Percentiles rank a stretch among this genome's conserved stretches.
Conservation (phyloP, 2,888 invertebrate genomes). For the Calliopum simillimum region DNA sequence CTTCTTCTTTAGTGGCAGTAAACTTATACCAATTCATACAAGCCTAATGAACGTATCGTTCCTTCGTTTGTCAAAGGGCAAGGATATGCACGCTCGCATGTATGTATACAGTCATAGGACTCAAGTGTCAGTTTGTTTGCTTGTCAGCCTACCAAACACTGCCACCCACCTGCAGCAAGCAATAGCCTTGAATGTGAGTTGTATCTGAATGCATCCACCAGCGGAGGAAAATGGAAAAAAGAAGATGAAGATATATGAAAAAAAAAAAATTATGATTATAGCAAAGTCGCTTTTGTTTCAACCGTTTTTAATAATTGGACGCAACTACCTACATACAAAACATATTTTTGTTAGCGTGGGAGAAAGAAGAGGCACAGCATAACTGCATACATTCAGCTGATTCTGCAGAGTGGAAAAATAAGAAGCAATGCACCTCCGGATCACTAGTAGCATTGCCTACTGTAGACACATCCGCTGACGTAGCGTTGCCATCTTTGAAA, state of each 20-base stretch:
- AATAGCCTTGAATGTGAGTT: too few relatives aligned
- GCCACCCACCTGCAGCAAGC: neutral
- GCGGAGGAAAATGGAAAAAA: too few relatives aligned
- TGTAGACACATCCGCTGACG: conserved; percentile 15
- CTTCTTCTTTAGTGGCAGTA: neutral
- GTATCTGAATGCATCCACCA: too few relatives aligned
- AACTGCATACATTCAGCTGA: neutral
- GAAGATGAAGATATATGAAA: too few relatives aligned
- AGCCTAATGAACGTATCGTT: conserved; percentile 3
- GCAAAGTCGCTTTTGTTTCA: conserved; percentile 28
- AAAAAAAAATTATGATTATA: neutral
- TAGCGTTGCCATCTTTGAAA: neutral
- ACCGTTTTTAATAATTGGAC: conserved; percentile 29
- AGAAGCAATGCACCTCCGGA: neutral
- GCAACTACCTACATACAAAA: neutral
- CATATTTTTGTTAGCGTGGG: too few relatives aligned
- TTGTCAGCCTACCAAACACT: neutral
- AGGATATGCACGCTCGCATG: neutral
- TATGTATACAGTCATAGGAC: neutral
- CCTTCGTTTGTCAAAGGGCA: conserved; percentile 17
- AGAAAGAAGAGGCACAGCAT: too few relatives aligned
- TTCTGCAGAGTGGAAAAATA: conserved; percentile 5
- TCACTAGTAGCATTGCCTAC: neutral
- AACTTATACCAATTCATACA: neutral
- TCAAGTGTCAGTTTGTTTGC: neutral